Evolutionary conservation across 1,140 invertebrate genomes (phyloP), one percentile per base, ranked within the genome.

Genomic region (Bilobella aurantiaca): DNA sequence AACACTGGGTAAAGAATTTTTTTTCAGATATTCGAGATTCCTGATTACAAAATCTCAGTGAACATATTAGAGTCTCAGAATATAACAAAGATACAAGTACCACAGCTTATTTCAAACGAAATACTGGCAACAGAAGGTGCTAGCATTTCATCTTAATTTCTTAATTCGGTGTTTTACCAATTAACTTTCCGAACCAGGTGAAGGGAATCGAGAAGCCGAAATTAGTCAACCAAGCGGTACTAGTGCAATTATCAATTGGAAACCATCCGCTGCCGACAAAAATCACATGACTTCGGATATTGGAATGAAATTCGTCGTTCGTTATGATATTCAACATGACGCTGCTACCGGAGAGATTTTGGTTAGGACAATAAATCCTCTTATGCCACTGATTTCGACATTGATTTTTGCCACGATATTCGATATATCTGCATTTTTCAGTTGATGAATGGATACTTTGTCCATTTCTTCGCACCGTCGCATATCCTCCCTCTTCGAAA

Each of bases 371-470:
- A 8, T 31, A 29, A 12, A 12, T 12, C 8, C 18, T 12, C 34
- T 12, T 18, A 18, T 42, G 8, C 34, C 8, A 12, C 8, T 42
- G 8, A 18, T 42, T 12, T 12, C 18, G 34, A 42, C 34, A 42
- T 42, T 42, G 34, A 18, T 12, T 12, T 42, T 42, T 23, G n/a
- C n/a, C n/a, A n/a, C 23, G 53, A 59, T 59, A 8, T 59, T 59
- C 31, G 25, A 21, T 62, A 25, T 21, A 16, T 37, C 8, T 18
- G 8, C 14, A 21, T 42, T 53, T 12, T 76, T 69, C 75, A 86
- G 83, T 78, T 87, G 2, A 83, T 85, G 63, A 83, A 87, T 71
- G 87, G 86, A 0, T 87, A 88, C 76, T 89, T 88, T 75, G 85
- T 88, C 1, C 86, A 88, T 73, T 88, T 86, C 78, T 86, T 87